Percentiles rank a stretch among this genome's conserved stretches.
Conservation (phyloP, 2,888 invertebrate species). For the Siphonodentalium dalli region DNA sequence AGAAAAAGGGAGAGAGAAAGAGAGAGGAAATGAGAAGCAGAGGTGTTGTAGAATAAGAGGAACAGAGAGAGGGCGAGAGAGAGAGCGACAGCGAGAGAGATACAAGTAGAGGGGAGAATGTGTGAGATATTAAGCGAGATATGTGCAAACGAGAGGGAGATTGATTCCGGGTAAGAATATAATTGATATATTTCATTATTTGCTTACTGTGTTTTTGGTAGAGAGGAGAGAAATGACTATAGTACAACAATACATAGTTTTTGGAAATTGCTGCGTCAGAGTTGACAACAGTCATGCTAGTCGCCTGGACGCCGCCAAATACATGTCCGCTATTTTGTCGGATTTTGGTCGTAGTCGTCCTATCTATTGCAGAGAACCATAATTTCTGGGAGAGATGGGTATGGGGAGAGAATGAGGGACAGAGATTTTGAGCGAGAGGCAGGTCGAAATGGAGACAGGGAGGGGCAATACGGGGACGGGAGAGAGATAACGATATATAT, state of each 20-base stretch:
- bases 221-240: too few species aligned
- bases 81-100: neutral
- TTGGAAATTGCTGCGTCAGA: too few species aligned
- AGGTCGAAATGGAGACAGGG: neutral
- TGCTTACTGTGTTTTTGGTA: too few species aligned
- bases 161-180: too few species aligned
- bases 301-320: too few species aligned
- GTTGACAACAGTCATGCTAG: too few species aligned
- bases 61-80: too few species aligned
- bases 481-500: neutral
- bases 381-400: neutral
- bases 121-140: neutral
- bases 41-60: neutral
- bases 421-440: neutral
- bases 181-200: too few species aligned
- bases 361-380: neutral
- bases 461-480: neutral
- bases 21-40: neutral
- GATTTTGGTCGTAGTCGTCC: too few species aligned
- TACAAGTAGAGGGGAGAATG: neutral
- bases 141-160: neutral
- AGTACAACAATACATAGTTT: too few species aligned
- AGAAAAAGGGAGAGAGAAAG: neutral
- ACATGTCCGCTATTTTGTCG: too few species aligned
- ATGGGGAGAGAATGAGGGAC: neutral